Conservation (phyloP, 2,888 invertebrate species). For the Heliconius sara region DNA sequence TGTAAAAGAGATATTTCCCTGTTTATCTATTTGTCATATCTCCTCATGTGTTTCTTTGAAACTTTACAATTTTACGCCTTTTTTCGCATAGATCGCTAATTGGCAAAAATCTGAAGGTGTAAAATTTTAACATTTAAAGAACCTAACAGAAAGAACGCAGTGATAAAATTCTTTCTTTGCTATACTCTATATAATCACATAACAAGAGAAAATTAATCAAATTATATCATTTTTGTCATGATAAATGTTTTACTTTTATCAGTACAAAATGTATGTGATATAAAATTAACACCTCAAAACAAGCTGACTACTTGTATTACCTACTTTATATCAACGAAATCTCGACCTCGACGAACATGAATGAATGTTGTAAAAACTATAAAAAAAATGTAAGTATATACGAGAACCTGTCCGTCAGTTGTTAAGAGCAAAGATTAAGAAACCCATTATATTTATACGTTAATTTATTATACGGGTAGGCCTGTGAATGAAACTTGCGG, state of each 20-base stretch:
- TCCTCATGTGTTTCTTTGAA: no score
- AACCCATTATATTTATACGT: slow-evolving; percentile 51
- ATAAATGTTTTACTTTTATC: background rate
- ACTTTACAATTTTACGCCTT: no score
- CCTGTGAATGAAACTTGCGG: slow-evolving; percentile 59
- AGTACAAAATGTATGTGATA: background rate
- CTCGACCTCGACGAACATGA: slow-evolving; percentile 25
- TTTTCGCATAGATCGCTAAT: no score
- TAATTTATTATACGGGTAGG: slow-evolving; percentile 50
- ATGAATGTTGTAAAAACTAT: slow-evolving; percentile 35
- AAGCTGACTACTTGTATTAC: slow-evolving; percentile 11
- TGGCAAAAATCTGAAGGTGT: no score
- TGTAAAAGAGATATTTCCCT: no score
- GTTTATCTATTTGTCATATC: no score
- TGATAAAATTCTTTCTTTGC: no score
- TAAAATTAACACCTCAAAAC: background rate
- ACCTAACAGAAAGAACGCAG: no score
- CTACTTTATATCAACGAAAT: slow-evolving; percentile 14
- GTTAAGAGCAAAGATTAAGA: slow-evolving; percentile 51
- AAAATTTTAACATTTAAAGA: no score
- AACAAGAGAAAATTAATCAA: background rate
- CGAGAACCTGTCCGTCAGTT: slow-evolving; percentile 47
- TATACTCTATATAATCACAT: no score
- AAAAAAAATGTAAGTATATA: slow-evolving; percentile 9
- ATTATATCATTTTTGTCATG: background rate